Evolutionary conservation across 2,113 vertebrate species (phyloP).

Genomic region (Gymnobelideus leadbeateri): DNA sequence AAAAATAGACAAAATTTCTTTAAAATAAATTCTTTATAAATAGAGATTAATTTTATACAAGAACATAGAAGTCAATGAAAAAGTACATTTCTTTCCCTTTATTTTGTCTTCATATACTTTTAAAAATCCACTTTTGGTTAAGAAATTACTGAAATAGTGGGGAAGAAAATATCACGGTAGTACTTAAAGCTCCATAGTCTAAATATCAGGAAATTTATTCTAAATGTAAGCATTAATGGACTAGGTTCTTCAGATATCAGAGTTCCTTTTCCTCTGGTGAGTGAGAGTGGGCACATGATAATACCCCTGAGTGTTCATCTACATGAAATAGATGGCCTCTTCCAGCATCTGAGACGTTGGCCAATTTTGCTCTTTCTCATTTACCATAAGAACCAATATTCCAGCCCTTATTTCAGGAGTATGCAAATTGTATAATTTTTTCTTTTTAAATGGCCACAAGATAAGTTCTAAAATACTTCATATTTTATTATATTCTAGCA

Average conservation of each 20-base stretch:
- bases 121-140: neutral
- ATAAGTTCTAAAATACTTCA: neutral
- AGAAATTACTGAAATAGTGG: neutral
- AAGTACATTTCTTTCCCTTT: neutral
- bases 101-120: neutral
- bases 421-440: neutral
- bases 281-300: neutral
- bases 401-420: neutral
- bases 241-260: neutral
- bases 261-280: neutral
- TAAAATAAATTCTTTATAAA: neutral
- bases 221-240: neutral
- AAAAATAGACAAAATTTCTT: neutral
- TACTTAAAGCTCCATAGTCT: neutral
- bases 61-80: neutral
- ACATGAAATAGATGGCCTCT: neutral
- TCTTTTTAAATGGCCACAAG: neutral
- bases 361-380: neutral
- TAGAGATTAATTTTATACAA: neutral
- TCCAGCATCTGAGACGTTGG: neutral
- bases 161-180: neutral
- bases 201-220: neutral
- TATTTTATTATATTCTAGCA: neutral
- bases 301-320: neutral
- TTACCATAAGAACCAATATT: neutral